Percentiles rank a stretch among this genome's conserved stretches.
These are phyloP conservation scores for Tolmerus cingulatus DNA, from an alignment of 2,888 invertebrate species.

Conservation along the genomic window DNA sequence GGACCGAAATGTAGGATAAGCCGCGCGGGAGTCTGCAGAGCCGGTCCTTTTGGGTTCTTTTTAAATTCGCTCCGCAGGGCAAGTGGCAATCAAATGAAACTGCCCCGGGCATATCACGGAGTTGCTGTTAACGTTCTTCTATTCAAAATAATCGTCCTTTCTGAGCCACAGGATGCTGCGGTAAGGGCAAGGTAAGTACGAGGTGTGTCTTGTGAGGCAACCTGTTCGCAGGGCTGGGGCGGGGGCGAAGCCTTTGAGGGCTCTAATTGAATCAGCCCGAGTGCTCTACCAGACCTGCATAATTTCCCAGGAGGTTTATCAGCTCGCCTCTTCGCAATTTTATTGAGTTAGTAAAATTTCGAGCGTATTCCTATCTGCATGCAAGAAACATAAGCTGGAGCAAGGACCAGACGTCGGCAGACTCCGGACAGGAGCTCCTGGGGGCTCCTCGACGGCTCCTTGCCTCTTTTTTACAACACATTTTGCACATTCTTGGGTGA, in stretches of 20 bases:
- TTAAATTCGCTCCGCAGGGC: background rate
- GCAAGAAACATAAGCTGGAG: background rate
- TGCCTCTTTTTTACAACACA: background rate
- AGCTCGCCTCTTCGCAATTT: background rate
- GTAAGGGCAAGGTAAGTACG: background rate
- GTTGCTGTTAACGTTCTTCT: background rate
- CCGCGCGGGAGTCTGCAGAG: background rate
- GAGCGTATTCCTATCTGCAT: slow-evolving; percentile 11
- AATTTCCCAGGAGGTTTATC: slow-evolving; percentile 30
- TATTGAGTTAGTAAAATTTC: slow-evolving; percentile 27
- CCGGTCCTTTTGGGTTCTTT: background rate
- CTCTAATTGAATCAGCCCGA: background rate
- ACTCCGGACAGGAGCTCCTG: background rate
- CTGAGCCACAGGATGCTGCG: background rate
- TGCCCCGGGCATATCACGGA: background rate
- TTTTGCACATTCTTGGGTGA: background rate
- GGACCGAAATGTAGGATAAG: background rate
- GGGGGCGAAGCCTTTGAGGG: background rate
- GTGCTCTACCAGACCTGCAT: slow-evolving; percentile 2
- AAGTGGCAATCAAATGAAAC: background rate
- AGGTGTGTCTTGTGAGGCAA: background rate
- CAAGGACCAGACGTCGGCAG: background rate
- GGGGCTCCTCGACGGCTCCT: background rate
- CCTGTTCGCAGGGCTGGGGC: background rate
- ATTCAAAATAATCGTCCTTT: background rate